Base-by-base conservation (phyloP, 2,113 vertebrate species). In the Ornithorhynchus anatinus region DNA sequence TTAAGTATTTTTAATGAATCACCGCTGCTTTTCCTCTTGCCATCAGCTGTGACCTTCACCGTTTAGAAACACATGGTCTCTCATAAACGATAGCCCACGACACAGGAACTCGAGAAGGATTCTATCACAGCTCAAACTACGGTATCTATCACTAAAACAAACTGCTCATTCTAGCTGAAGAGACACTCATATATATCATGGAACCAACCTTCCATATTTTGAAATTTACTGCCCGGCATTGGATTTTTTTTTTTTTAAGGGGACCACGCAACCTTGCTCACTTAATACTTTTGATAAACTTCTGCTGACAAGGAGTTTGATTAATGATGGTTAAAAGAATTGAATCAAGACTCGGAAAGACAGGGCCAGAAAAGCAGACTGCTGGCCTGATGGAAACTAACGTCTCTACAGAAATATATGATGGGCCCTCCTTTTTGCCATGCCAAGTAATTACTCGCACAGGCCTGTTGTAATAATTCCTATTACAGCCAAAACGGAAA, bases 401-500 rank as follows among this genome's bases (percentile, higher is more conserved):
- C 93, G 92, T 96, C 95, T 96, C 93, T 88, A 91, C 93, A 96
- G 94, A 96, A 97, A 97, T 96, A 96, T 96, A 97, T 93, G 92
- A 94, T 89, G 87, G 92, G 88, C 93, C 94, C 93, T 95, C 95
- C 94, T 95, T 96, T 91, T 95, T 86, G 91, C 94, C 93, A 94
- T 95, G 94, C 95, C 95, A 95, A 96, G 96, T 97, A 98, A 99
- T 99, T 98, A 98, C 96, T 97, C 56, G 96, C 94, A 94, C 95
- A 93, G 94, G 94, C 94, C 96, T 94, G 91, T 96, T 96, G 96
- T 98, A 99, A 99, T 99, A 99, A 99, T 98, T 99, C 96, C 96
- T 97, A 98, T 97, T 98, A 98, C 96, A 97, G 95, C 96, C 96
- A 94, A 96, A 96, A 96, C 95, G 94, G 95, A 96, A 96, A 96